phyloP scores from a whole-genome alignment of 2,888 invertebrate genomes.

The Brachylomia viminalis region DNA sequence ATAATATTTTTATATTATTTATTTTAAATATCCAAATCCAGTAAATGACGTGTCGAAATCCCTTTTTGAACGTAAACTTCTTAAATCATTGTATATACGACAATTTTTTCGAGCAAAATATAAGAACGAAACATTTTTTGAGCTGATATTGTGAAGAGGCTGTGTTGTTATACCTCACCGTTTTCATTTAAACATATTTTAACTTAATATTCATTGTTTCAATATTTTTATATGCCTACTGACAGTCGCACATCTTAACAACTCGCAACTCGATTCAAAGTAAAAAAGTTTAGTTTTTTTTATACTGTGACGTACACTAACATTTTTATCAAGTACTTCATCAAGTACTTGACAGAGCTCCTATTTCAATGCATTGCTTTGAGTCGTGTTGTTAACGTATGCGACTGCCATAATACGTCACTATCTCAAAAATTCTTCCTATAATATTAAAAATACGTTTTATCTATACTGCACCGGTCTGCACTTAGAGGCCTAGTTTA shows the following conservation, averaged over 20 bases:
- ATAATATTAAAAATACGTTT: constrained; percentile 19
- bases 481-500: constrained; percentile 21
- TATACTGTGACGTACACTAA: not conserved
- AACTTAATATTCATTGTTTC: not conserved
- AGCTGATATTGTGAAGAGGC: constrained; percentile 10
- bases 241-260: not conserved
- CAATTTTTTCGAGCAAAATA: not conserved
- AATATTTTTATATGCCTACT: not conserved
- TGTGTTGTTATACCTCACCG: constrained; percentile 20
- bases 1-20: constrained; percentile 13
- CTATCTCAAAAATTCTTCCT: constrained; percentile 21
- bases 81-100: constrained; percentile 37
- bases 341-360: constrained; percentile 2
- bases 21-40: constrained; percentile 21
- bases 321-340: too few relatives aligned
- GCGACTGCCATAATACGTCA: constrained; percentile 3
- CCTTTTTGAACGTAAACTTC: not conserved
- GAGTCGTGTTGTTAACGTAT: not conserved
- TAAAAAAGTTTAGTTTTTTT: not conserved
- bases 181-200: constrained; percentile 22
- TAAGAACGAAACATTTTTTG: not conserved
- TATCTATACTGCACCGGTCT: constrained; percentile 34
- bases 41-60: not conserved
- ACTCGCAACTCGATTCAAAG: not conserved
- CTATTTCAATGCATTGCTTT: constrained; percentile 2